These are phyloP conservation scores for Brotula barbata DNA, from an alignment of 2,797 vertebrate genomes.

Conservation along the genomic window DNA sequence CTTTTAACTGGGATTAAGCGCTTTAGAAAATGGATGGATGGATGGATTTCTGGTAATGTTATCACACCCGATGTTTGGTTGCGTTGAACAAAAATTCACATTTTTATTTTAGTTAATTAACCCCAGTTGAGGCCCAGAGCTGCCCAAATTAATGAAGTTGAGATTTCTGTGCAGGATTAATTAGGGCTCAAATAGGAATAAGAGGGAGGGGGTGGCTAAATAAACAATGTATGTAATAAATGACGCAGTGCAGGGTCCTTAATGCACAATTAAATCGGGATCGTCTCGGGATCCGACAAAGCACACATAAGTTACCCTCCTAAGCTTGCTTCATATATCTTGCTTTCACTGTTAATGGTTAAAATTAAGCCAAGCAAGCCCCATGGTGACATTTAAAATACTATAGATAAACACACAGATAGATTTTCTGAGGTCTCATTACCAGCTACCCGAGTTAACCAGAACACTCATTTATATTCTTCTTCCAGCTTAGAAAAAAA, in stretches of 20 bases:
- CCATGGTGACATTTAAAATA: slow-evolving; percentile 69
- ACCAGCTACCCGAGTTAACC: slow-evolving; percentile 49
- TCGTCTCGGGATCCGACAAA: slow-evolving; percentile 81
- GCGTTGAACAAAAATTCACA: slow-evolving; percentile 63
- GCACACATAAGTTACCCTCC: slow-evolving; percentile 83
- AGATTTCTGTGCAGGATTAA: slow-evolving; percentile 85
- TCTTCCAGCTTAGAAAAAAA: slow-evolving; percentile 3
- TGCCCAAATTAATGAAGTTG: slow-evolving; percentile 88
- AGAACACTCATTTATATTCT: slow-evolving; percentile 41
- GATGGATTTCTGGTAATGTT: slow-evolving; percentile 46
- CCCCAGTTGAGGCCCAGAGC: slow-evolving; percentile 78
- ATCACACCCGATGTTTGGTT: slow-evolving; percentile 58
- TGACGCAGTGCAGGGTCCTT: slow-evolving; percentile 85
- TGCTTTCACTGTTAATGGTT: slow-evolving; percentile 84
- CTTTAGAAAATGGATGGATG: too few relatives aligned
- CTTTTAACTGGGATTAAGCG: slow-evolving; percentile 51
- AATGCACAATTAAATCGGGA: slow-evolving; percentile 89
- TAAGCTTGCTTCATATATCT: slow-evolving; percentile 83
- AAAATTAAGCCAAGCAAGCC: slow-evolving; percentile 73
- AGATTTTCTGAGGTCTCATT: slow-evolving; percentile 59
- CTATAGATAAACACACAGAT: slow-evolving; percentile 66
- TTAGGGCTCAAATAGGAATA: slow-evolving; percentile 82
- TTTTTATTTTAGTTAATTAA: slow-evolving; percentile 86
- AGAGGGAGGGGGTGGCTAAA: slow-evolving; percentile 73
- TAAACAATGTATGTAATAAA: slow-evolving; percentile 89